Conservation (phyloP, 2,888 invertebrate genomes). For the Lithophane ornitopus region DNA sequence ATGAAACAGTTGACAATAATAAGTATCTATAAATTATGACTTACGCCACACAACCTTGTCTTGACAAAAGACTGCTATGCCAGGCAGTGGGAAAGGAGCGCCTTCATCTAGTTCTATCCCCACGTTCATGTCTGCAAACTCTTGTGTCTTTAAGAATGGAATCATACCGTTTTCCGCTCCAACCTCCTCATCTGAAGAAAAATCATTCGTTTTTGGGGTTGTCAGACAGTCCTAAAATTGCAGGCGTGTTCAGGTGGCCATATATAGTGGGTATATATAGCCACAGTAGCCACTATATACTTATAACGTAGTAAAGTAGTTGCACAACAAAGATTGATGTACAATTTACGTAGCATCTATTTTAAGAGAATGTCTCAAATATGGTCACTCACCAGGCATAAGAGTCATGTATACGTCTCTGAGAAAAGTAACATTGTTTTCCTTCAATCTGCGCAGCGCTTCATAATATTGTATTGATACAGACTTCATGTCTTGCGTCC, state of each 20-base stretch:
- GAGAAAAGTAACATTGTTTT: conserved; percentile 82
- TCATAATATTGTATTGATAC: conserved; percentile 92
- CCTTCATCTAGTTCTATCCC: conserved; percentile 96
- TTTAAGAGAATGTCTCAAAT: not conserved
- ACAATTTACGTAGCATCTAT: not conserved
- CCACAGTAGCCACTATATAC: no score
- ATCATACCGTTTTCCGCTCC: conserved; percentile 94
- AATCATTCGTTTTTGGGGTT: not conserved
- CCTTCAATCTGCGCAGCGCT: conserved; percentile 90
- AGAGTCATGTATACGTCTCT: conserved; percentile 92
- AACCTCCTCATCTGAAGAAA: conserved; percentile 94
- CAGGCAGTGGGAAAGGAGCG: conserved; percentile 87
- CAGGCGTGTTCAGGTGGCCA: no score
- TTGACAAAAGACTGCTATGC: conserved; percentile 91
- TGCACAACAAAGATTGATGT: not conserved
- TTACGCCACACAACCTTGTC: conserved; percentile 95
- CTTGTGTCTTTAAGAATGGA: conserved; percentile 91
- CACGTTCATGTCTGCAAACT: conserved; percentile 93
- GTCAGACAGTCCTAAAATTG: not conserved
- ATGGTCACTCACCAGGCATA: conserved; percentile 90
- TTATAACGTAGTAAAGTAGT: not conserved
- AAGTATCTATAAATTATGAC: conserved; percentile 74
- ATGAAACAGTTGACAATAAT: conserved; percentile 9
- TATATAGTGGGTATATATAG: not conserved
- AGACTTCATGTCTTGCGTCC: conserved; percentile 95